Evolutionary conservation across 2,113 vertebrate genomes (phyloP).

Genomic region (Embiotoca jacksoni): DNA sequence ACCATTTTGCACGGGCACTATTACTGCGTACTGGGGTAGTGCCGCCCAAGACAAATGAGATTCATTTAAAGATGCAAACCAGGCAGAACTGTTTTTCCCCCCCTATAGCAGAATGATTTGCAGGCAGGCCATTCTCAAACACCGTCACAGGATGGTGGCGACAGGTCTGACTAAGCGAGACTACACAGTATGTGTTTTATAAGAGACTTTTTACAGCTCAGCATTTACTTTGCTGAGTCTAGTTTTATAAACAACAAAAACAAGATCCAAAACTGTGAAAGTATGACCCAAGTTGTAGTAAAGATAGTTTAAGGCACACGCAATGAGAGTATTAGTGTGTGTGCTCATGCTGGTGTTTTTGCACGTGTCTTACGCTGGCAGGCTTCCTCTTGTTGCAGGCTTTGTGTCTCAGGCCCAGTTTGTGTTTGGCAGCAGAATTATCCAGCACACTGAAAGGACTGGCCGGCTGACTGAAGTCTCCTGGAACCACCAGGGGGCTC

Average conservation of each 20-base stretch:
- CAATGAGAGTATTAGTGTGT: neutral
- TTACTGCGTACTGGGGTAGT: no score
- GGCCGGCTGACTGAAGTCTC: constrained; percentile 86
- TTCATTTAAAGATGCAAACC: no score
- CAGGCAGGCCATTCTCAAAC: no score
- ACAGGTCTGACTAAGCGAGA: no score
- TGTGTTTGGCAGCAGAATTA: constrained; percentile 90
- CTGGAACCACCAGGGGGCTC: constrained; percentile 78
- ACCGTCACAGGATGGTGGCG: no score
- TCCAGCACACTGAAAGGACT: constrained; percentile 86
- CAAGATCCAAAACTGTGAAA: neutral
- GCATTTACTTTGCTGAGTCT: neutral
- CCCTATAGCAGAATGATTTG: no score
- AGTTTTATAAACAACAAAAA: neutral
- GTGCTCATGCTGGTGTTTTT: neutral
- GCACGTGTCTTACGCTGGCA: constrained; percentile 75
- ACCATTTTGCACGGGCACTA: no score
- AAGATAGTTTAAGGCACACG: neutral
- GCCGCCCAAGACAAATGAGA: no score
- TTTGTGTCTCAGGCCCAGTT: constrained; percentile 88
- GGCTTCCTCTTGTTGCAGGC: constrained; percentile 82
- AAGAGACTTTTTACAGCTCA: neutral
- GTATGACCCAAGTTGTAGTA: neutral
- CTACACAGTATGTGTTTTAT: neutral
- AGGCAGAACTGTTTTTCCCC: no score